phyloP scores from a whole-genome alignment of 2,113 vertebrate genomes.

The Taxidea taxus region DNA sequence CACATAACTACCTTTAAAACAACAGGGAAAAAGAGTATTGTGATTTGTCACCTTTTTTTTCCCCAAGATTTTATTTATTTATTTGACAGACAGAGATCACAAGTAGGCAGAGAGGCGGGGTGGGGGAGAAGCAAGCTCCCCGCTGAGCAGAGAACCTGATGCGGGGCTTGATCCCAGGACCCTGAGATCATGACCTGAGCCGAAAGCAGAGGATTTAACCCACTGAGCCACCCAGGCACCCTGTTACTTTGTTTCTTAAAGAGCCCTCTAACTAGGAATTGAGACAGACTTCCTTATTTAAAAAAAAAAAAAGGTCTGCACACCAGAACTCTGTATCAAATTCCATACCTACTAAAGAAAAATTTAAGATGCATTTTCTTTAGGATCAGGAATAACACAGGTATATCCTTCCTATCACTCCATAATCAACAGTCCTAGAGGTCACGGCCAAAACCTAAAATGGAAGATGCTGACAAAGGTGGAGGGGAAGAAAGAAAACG shows the following conservation, averaged over 20 bases:
- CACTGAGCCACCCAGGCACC: too few relatives aligned
- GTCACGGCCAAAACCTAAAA: background rate
- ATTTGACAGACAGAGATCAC: too few relatives aligned
- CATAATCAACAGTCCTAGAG: background rate
- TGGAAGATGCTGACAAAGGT: background rate
- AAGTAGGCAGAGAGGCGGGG: too few relatives aligned
- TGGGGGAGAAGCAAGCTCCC: accelerated
- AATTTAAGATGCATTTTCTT: background rate
- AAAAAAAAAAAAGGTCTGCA: background rate
- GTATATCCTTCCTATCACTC: background rate
- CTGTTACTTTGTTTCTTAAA: background rate
- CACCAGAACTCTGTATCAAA: background rate
- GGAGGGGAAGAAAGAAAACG: background rate
- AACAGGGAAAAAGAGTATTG: background rate
- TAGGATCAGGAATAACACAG: background rate
- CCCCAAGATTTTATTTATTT: too few relatives aligned
- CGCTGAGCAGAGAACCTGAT: too few relatives aligned
- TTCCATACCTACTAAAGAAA: background rate
- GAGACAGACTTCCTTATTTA: background rate
- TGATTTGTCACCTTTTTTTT: background rate
- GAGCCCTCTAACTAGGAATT: background rate
- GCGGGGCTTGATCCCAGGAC: too few relatives aligned
- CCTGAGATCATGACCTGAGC: too few relatives aligned
- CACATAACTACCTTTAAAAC: background rate
- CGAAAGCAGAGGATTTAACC: too few relatives aligned